Percentiles rank a stretch among this genome's conserved stretches.
Conservation (phyloP, 2,888 invertebrate genomes). For the Sympetrum striolatum region DNA sequence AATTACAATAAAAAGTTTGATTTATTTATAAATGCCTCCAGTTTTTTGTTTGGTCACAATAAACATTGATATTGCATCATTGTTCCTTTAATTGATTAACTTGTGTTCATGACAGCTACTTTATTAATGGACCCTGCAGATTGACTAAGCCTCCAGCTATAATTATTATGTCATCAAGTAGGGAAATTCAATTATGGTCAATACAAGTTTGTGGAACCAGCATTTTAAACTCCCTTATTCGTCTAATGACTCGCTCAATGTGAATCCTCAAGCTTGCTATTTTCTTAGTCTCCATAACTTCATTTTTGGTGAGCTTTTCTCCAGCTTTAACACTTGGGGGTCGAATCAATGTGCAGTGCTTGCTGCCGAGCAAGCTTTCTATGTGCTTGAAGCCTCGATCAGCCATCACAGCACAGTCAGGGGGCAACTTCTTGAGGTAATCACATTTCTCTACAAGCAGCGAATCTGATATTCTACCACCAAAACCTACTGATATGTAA, state of each 20-base stretch:
- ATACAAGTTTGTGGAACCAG: background rate
- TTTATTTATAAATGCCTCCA: too few species aligned
- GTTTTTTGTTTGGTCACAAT: too few species aligned
- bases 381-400: background rate
- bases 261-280: constrained; percentile 1
- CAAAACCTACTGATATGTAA: background rate
- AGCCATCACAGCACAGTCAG: background rate
- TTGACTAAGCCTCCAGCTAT: too few species aligned
- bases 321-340: background rate
- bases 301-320: background rate
- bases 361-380: background rate
- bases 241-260: background rate
- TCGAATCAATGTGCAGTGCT: background rate
- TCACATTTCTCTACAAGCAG: constrained; percentile 47
- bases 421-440: constrained; percentile 46
- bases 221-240: background rate
- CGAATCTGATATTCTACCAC: constrained; percentile 37
- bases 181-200: background rate
- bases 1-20: too few species aligned
- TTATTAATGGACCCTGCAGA: too few species aligned
- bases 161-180: background rate
- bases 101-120: too few species aligned
- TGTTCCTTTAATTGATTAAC: too few species aligned
- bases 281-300: background rate
- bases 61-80: too few species aligned